Conservation (phyloP, 2,888 invertebrate genomes). For the Macrosoma leucophasiata region DNA sequence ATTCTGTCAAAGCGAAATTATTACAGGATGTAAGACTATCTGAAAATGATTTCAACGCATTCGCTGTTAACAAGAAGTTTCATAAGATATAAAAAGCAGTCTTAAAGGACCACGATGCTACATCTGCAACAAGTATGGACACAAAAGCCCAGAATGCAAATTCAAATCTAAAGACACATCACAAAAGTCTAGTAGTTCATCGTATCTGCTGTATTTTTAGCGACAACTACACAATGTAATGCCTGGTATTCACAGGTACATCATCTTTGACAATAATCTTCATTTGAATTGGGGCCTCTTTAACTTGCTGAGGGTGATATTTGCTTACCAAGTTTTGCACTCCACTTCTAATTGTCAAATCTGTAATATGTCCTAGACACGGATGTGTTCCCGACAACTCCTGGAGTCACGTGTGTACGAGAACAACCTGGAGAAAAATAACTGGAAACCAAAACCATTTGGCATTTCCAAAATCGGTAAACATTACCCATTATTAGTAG, state of each 20-base stretch:
- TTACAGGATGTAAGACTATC: conserved; percentile 13
- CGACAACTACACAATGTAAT: conserved; percentile 4
- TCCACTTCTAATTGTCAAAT: too few relatives aligned
- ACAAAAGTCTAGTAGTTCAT: conserved; percentile 8
- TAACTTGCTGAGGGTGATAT: too few relatives aligned
- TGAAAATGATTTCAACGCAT: conserved; percentile 8
- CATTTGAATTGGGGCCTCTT: too few relatives aligned
- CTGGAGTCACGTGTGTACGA: too few relatives aligned
- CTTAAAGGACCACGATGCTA: conserved; percentile 6
- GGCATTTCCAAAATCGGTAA: too few relatives aligned
- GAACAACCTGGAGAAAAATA: too few relatives aligned
- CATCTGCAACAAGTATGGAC: conserved; percentile 12
- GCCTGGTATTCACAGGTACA: conserved; percentile 23
- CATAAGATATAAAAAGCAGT: not conserved
- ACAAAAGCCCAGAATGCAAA: conserved; percentile 11
- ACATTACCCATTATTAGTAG: too few relatives aligned
- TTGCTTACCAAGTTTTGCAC: too few relatives aligned
- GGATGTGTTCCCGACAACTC: too few relatives aligned
- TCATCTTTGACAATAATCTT: conserved; percentile 10
- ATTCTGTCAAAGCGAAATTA: conserved; percentile 17
- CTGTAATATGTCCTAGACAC: too few relatives aligned
- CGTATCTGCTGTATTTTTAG: conserved; percentile 17
- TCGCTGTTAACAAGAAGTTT: conserved; percentile 2
- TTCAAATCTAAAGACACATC: conserved; percentile 6
- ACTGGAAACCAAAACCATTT: too few relatives aligned